Base-by-base conservation (phyloP, 2,113 vertebrate species). In the Myanophis thanlyinensis region DNA sequence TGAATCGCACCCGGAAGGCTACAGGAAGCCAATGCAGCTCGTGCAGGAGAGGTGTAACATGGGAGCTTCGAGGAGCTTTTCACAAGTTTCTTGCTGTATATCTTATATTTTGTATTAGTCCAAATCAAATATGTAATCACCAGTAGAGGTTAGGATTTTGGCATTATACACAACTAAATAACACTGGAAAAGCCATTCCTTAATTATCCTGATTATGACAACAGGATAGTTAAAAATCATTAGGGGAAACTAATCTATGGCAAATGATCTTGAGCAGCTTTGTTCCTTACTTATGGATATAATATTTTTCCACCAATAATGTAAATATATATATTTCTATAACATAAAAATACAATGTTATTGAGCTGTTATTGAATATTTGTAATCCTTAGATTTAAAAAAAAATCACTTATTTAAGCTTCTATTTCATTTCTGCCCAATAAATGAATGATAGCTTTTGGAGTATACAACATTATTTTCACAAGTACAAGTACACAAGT, bases 211-310 rank as follows among this genome's bases (percentile, higher is more conserved):
- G 56, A 73, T 51, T 92, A 48, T 88, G 86, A 73, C 86, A 88
- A 91, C 27, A 49, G 44, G 40, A 22, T 87, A 54, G 53, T 87
- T 91, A 49, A 44, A 92, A 49, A 92, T 15, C 67, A 59, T 52
- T 92, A 73, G 91, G 59, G 91, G 22, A 87, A 88, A 73, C 25
- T 73, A 92, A 92, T 53, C 59, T 87, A 92, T 27, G 35, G n/a
- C 73, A 92, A 80, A 40, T 92, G 91, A 92, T 80, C 59, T n/a
- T 53, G 9, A 73, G 54, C 48, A 80, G 8, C 8, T 48, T n/a
- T 53, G 20, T 7, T 48, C 7, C 30, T 92, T 88, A 22, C 44
- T 92, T 88, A 44, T 35, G 25, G 12, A 9, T 35, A 88, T n/a
- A 35, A 49, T n/a, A 46, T 88, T 88, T 88, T 25, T 4, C 54